Evolutionary conservation across 2,797 vertebrate genomes (phyloP).

Genomic region (Amphiprion clarkii): DNA sequence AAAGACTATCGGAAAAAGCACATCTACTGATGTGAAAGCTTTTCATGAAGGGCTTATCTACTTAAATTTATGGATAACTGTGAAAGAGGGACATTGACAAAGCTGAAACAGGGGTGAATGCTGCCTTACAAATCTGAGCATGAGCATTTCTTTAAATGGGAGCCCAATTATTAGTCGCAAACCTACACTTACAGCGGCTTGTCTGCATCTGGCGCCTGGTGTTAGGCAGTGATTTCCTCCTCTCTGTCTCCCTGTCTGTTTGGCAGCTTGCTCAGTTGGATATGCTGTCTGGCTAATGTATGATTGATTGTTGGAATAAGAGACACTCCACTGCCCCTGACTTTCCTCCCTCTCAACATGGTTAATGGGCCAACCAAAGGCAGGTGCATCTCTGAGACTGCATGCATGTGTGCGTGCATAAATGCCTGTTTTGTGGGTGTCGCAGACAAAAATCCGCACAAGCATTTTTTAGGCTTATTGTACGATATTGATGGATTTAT

Average conservation of each 20-base stretch:
- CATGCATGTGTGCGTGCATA: slow-evolving; percentile 36
- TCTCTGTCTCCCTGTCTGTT: slow-evolving; percentile 44
- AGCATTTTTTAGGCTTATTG: slow-evolving; percentile 34
- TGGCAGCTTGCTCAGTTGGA: slow-evolving; percentile 70
- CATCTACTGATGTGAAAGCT: neutral
- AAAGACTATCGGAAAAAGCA: neutral
- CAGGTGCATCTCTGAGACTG: slow-evolving; percentile 52
- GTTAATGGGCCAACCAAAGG: slow-evolving; percentile 75
- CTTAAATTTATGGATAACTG: neutral
- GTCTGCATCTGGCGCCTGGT: slow-evolving; percentile 38
- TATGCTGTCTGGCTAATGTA: slow-evolving; percentile 77
- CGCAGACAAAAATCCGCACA: slow-evolving; percentile 25
- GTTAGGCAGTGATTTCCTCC: slow-evolving; percentile 44
- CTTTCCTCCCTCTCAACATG: slow-evolving; percentile 69
- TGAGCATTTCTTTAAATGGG: slow-evolving; percentile 7
- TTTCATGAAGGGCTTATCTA: neutral
- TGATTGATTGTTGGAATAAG: slow-evolving; percentile 81
- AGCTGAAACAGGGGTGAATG: neutral
- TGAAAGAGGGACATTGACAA: neutral
- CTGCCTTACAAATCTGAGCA: neutral
- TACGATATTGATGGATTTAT: slow-evolving; percentile 61
- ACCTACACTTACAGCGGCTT: slow-evolving; percentile 14
- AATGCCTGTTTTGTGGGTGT: slow-evolving; percentile 22
- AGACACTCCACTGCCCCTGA: slow-evolving; percentile 75
- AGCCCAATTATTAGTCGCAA: slow-evolving; percentile 14